Conservation (phyloP, 1,140 invertebrate species). For the Heliconius congener region DNA sequence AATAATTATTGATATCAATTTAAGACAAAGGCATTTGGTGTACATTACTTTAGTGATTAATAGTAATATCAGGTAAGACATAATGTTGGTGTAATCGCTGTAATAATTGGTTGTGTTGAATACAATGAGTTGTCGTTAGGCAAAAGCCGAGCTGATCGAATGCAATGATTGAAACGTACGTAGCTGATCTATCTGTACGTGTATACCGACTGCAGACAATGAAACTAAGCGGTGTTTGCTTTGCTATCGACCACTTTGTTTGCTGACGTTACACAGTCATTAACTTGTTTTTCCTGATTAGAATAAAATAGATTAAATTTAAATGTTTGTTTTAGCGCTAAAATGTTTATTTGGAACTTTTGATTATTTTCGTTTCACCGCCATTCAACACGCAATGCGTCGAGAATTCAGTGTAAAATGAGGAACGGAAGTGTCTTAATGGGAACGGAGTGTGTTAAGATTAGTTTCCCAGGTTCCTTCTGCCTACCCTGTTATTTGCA, state of each 20-base stretch:
- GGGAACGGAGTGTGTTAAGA: no score
- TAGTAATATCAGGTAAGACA: background rate
- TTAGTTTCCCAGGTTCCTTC: no score
- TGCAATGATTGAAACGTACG: slow-evolving; percentile 22
- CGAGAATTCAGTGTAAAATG: no score
- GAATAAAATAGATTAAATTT: slow-evolving; percentile 5
- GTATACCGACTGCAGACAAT: background rate
- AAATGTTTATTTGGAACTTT: background rate
- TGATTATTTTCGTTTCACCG: no score
- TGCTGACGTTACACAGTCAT: slow-evolving; percentile 9
- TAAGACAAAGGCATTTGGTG: background rate
- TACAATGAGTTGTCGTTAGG: slow-evolving; percentile 17
- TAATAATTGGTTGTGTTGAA: background rate
- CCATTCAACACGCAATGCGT: no score
- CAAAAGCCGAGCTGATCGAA: slow-evolving; percentile 32
- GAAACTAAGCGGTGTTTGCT: slow-evolving; percentile 12
- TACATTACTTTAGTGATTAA: background rate
- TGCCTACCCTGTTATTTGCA: no score
- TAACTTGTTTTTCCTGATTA: slow-evolving; percentile 12
- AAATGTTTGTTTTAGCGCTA: background rate
- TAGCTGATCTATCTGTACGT: background rate
- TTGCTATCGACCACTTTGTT: slow-evolving; percentile 15
- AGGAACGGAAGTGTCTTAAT: no score
- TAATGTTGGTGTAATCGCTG: slow-evolving; percentile 3
- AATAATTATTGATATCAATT: no score